phyloP scores from a whole-genome alignment of 2,797 vertebrate genomes.

The Xyrichtys novacula region DNA sequence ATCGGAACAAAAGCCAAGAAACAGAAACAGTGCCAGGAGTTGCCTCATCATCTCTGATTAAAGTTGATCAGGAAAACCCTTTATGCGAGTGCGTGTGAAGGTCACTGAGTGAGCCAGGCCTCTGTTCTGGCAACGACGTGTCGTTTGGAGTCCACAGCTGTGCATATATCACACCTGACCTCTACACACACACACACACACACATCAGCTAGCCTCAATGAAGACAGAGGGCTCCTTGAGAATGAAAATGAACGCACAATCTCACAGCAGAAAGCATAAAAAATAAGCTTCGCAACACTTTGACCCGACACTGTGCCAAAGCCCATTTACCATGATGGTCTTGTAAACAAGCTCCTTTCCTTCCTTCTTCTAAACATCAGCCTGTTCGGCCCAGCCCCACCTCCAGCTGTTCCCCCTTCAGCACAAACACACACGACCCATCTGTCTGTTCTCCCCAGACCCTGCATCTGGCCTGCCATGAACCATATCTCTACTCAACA shows the following conservation, averaged over 20 bases:
- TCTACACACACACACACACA: constrained; percentile 18
- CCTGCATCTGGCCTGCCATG: constrained; percentile 69
- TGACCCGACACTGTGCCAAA: constrained; percentile 48
- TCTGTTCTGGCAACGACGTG: constrained; percentile 12
- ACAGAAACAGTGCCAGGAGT: not conserved
- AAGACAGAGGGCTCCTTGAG: not conserved
- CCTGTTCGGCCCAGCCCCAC: constrained; percentile 41
- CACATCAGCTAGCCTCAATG: not conserved
- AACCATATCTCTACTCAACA: constrained; percentile 64
- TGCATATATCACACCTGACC: constrained; percentile 40
- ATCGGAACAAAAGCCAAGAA: not conserved
- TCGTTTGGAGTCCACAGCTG: constrained; percentile 44
- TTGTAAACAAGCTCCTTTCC: constrained; percentile 64
- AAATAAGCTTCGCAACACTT: constrained; percentile 57
- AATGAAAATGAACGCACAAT: constrained; percentile 7
- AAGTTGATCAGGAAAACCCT: constrained; percentile 12
- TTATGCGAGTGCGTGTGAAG: constrained; percentile 8
- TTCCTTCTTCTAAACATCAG: constrained; percentile 72
- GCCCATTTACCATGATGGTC: constrained; percentile 51
- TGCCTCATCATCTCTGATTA: not conserved
- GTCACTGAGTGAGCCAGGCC: not conserved
- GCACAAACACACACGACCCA: constrained; percentile 51
- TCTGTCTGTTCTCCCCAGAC: constrained; percentile 71
- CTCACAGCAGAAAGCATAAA: constrained; percentile 1
- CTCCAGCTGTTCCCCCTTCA: constrained; percentile 55